Evolutionary conservation across 2,113 vertebrate genomes (phyloP), one percentile per base, ranked within the genome.

Genomic region (Corythaixoides concolor): DNA sequence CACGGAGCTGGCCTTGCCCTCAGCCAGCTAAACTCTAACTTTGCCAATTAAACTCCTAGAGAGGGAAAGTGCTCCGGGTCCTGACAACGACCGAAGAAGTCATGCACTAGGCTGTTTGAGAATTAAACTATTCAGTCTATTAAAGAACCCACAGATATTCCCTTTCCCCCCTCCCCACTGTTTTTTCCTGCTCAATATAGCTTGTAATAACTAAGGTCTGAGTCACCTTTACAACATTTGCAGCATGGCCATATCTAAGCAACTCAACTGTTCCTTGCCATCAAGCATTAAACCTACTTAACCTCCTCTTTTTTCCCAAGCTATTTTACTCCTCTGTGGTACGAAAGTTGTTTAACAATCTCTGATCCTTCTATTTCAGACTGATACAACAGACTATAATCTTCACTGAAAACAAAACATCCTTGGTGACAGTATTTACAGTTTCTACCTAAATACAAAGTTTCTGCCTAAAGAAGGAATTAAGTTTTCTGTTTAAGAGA

Each of bases 151-250:
- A 53, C 18, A 43, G 47, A 67, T 8, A 84, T 4, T 37, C 30
- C 23, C 3, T 41, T 13, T 59, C 17, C 14, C 10, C 8, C 5
- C 2, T 15, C 2, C 9, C 4, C 5, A 8, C 8, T 3, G 0
- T 32, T 45, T 33, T 80, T 16, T 50, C 6, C 43, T 77, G 15
- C 41, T 56, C 26, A 41, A 49, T 37, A 18, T 12, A 47, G 21
- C n/a, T 13, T 43, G 17, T 15, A 49, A 23, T 20, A 75, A 23
- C 55, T 27, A 32, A 55, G 7, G 14, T 24, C 35, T 52, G 41
- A 63, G 49, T 21, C 35, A 37, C 41, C 32, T 55, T 47, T 27
- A 62, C n/a, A 60, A 35, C 18, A 49, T 19, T 1, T 50, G 35
- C 50, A n/a, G 24, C 41, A 69, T 8, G 20, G 43, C 32, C 35